phyloP scores from a whole-genome alignment of 35 echinoderm and acorn worm genomes.

The Stichopus chloronotus region DNA sequence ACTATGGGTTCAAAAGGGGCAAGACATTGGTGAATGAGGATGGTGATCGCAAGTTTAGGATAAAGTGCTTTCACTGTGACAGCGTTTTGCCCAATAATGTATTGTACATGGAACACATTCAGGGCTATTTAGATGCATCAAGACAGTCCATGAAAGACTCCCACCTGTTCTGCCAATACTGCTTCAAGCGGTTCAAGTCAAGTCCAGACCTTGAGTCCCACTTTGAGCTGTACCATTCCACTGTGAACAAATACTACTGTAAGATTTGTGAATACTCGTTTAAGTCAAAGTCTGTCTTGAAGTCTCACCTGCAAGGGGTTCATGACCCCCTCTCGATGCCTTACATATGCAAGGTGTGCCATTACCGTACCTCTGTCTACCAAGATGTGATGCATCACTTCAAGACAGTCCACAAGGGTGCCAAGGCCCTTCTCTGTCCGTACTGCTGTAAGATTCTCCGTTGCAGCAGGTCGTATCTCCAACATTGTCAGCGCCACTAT shows the following conservation, averaged over 20 bases:
- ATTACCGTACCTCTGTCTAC: constrained; percentile 47
- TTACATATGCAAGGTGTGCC: constrained; percentile 48
- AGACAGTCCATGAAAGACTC: constrained; percentile 45
- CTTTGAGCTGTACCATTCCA: constrained; percentile 47
- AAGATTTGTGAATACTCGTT: constrained; percentile 60
- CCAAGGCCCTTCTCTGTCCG: constrained; percentile 37
- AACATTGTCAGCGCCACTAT: constrained; percentile 60
- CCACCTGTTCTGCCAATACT: constrained; percentile 40
- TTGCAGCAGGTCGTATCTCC: constrained; percentile 53
- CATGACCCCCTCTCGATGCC: constrained; percentile 61
- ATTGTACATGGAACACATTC: constrained; percentile 59
- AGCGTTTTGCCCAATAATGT: constrained; percentile 59
- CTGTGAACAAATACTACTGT: constrained; percentile 40
- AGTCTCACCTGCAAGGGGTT: constrained; percentile 43
- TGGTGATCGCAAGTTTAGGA: constrained; percentile 56
- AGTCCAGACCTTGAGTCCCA: constrained; percentile 35
- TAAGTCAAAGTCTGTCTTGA: constrained; percentile 31
- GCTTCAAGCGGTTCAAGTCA: constrained; percentile 41
- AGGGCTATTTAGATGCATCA: constrained; percentile 8
- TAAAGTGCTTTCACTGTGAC: constrained; percentile 64
- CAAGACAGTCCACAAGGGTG: constrained; percentile 41
- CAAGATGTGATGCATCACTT: constrained; percentile 50
- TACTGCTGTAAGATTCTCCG: constrained; percentile 45
- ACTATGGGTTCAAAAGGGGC: constrained; percentile 56
- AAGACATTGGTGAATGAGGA: constrained; percentile 5